Evolutionary conservation across 2,888 invertebrate species (phyloP).

Genomic region (Sicus ferrugineus): DNA sequence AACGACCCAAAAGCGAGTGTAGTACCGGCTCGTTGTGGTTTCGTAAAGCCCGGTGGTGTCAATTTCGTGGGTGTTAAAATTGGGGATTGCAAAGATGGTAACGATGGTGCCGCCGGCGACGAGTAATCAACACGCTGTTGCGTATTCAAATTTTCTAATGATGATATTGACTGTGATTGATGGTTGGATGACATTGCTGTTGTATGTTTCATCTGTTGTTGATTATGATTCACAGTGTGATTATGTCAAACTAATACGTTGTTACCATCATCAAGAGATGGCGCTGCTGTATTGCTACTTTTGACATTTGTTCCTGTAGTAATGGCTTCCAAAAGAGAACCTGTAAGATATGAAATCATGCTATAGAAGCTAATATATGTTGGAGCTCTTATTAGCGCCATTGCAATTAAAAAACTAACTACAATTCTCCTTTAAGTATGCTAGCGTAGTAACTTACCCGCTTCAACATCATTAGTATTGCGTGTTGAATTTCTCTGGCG

Average conservation of each 20-base stretch:
- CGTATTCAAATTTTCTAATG: slow-evolving; percentile 15
- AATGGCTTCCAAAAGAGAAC: slow-evolving; percentile 59
- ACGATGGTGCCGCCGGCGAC: neutral
- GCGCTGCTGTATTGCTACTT: slow-evolving; percentile 43
- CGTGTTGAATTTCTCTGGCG: slow-evolving; percentile 78
- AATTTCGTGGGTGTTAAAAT: slow-evolving; percentile 25
- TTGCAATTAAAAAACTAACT: neutral
- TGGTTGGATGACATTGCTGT: slow-evolving; percentile 26
- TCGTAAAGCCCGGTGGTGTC: slow-evolving; percentile 23
- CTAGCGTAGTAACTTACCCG: slow-evolving; percentile 46
- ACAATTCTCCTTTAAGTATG: neutral
- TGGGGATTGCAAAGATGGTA: neutral
- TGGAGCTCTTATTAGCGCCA: neutral
- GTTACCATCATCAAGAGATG: slow-evolving; percentile 29
- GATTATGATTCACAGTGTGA: slow-evolving; percentile 45
- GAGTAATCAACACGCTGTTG: slow-evolving; percentile 13
- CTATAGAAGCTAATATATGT: too few relatives aligned
- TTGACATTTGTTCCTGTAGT: slow-evolving; percentile 49
- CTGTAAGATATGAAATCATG: slow-evolving; percentile 35
- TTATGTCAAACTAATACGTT: slow-evolving; percentile 62
- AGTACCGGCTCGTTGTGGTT: neutral
- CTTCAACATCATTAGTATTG: slow-evolving; percentile 62
- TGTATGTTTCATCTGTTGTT: slow-evolving; percentile 27
- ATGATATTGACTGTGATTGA: slow-evolving; percentile 6
- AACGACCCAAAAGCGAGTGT: neutral